These are phyloP conservation scores for Crotophaga sulcirostris DNA, from an alignment of 2,113 vertebrate species.

Conservation along the genomic window DNA sequence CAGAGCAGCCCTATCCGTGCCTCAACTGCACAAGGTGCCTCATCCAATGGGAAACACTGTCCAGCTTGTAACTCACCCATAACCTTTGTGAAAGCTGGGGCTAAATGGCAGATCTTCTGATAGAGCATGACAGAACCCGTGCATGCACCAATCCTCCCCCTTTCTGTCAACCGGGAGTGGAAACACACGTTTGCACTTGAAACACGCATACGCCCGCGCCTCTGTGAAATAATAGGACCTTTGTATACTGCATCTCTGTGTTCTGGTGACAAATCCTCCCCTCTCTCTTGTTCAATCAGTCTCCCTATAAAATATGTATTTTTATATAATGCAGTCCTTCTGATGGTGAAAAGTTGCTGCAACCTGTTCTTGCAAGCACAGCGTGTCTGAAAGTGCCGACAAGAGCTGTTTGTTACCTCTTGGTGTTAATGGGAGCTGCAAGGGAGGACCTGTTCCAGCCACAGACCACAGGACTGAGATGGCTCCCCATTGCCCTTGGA, in stretches of 20 bases:
- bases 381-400: accelerated
- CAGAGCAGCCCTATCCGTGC: background rate
- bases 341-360: background rate
- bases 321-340: background rate
- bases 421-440: background rate
- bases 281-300: background rate
- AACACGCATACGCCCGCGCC: background rate
- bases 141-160: background rate
- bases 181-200: background rate
- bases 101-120: background rate
- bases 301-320: background rate
- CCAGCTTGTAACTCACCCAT: background rate
- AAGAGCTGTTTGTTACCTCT: background rate
- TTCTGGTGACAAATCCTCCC: background rate
- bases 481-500: background rate
- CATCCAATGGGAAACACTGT: background rate
- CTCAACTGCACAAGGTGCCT: background rate
- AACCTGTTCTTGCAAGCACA: background rate
- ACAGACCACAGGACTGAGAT: background rate
- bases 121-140: background rate
- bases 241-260: background rate
- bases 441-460: background rate
- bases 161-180: background rate
- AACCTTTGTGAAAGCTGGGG: background rate
- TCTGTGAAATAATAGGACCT: background rate